Conservation (phyloP, 2,797 vertebrate genomes). For the Hydrolagus colliei region DNA sequence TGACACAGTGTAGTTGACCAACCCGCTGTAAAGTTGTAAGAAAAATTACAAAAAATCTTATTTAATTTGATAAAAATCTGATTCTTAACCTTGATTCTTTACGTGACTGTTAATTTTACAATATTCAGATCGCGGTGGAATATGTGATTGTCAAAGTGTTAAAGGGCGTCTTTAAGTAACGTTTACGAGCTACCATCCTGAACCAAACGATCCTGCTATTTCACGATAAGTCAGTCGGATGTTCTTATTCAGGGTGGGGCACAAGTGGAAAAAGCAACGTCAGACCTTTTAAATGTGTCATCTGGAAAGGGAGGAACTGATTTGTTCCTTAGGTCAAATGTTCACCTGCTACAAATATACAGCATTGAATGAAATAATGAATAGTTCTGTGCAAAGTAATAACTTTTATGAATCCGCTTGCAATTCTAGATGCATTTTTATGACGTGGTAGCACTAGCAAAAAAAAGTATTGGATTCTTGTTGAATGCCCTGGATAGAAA, state of each 20-base stretch:
- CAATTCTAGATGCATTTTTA: background rate
- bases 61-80: background rate
- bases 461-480: background rate
- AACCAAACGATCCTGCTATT: background rate
- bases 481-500: background rate
- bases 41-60: conserved; percentile 12
- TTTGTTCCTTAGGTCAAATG: background rate
- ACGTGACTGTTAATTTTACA: conserved; percentile 15
- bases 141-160: conserved; percentile 5
- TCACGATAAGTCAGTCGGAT: background rate
- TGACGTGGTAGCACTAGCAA: background rate
- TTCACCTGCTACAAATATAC: background rate
- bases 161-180: conserved; percentile 13
- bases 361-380: no score
- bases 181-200: background rate
- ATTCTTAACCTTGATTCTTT: background rate
- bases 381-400: background rate
- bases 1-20: background rate
- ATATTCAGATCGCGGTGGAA: background rate
- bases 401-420: background rate
- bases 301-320: background rate
- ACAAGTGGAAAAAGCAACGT: background rate
- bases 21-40: background rate
- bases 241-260: background rate
- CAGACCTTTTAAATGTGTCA: background rate